Base-by-base conservation (phyloP, 1,140 invertebrate genomes). In the Teleogryllus occipitalis region DNA sequence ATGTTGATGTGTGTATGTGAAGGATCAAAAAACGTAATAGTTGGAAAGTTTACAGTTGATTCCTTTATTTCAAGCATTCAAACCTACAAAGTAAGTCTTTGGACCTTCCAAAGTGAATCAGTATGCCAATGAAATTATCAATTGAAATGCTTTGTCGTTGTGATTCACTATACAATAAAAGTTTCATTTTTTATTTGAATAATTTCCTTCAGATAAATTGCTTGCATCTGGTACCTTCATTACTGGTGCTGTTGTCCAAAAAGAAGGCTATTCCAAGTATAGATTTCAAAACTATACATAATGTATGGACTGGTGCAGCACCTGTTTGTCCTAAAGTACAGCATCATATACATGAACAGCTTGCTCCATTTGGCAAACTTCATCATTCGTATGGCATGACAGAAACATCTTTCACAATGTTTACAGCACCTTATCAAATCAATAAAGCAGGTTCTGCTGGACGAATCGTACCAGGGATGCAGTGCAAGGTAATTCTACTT, bases 1-100 rank as follows among this genome's bases (percentile, higher is more conserved):
- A 85, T 86, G 84, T 83, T 84, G 65, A 75, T 86, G 75, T 83
- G 84, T 65, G 49, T 85, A 10, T 49, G 85, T 14, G 80, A 82
- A 73, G 86, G 86, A 15, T 83, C 83, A 79, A 81, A 80, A 75
- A 82, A 84, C 80, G 80, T 86, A 39, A 82, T 86, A 46, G 81
- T 87, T 14, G 80, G 79, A 72, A 83, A 82, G 80, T 86, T 86
- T 78, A 82, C 83, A 8, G 75, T 84, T 22, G 84, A 85, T 76
- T 46, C 80, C 8, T 85, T 85, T 73, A 76, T 85, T 46, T 81
- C 84, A n/a, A 74, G 82, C n/a, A 82, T 86, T 22, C 78, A 83
- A 72, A 83, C 83, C 75, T 84, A 85, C 80, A 83, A 84, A 79
- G 84, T 85, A 82, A 75, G 78, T 76, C 27, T 3, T 3, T n/a